Percentiles rank a stretch among this genome's conserved stretches.
Evolutionary conservation across 1,140 invertebrate genomes (phyloP).

Genomic region (Drosophila murphyi): DNA sequence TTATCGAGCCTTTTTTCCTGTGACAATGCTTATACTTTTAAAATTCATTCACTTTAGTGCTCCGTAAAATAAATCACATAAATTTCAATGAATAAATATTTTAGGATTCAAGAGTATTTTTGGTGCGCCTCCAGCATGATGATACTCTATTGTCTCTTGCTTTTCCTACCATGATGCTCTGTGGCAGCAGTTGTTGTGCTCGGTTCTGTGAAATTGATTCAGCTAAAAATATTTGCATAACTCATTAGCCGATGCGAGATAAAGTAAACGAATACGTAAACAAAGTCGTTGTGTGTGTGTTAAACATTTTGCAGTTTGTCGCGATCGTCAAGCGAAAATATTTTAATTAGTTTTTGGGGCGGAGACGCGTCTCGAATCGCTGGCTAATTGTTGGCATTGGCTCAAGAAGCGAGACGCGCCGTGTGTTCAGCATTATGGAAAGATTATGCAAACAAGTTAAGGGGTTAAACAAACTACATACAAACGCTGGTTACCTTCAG

Average conservation of each 20-base stretch:
- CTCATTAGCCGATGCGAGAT: conserved; percentile 74
- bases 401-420: conserved; percentile 36
- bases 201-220: conserved; percentile 64
- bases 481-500: conserved; percentile 1
- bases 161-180: background rate
- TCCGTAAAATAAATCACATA: no score
- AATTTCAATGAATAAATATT: no score
- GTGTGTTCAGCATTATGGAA: conserved; percentile 64
- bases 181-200: conserved; percentile 22
- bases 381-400: conserved; percentile 46
- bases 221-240: conserved; percentile 76
- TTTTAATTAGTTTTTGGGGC: conserved; percentile 78
- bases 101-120: background rate
- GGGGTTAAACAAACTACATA: conserved; percentile 23
- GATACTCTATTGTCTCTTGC: background rate
- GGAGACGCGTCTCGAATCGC: conserved; percentile 45
- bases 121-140: background rate
- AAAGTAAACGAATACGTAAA: conserved; percentile 41
- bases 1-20: background rate
- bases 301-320: conserved; percentile 56
- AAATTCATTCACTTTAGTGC: background rate
- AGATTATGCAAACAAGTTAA: conserved; percentile 66
- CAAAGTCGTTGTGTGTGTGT: conserved; percentile 15
- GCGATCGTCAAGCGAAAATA: conserved; percentile 68
- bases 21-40: no score